Evolutionary conservation across 2,888 invertebrate species (phyloP), one percentile per base, ranked within the genome.

Genomic region (Sthenelais limicola): DNA sequence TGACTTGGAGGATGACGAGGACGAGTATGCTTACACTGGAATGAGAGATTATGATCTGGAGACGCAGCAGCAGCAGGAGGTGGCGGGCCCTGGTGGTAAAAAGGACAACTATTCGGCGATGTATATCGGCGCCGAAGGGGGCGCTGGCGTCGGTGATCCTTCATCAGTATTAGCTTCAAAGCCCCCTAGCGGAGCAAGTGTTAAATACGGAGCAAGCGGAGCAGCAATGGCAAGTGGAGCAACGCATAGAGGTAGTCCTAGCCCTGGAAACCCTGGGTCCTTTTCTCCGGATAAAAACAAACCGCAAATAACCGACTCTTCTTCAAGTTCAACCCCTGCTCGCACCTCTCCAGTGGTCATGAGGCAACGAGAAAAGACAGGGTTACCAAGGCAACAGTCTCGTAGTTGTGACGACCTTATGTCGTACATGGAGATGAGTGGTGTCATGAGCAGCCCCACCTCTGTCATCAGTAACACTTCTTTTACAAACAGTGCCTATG

Each of bases 371-470:
- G 9, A 51, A 5, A 1, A 43, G 38, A 35, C 62, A 1, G 21
- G 62, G 21, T 43, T 62, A 2, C 35, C 35, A 15, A 21, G 62
- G 38, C 35, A 21, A 28, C 62, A 62, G 38, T 35, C 35, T 4
- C 62, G 62, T 1, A 62, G 62, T 43, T 62, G 62, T 24, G 62
- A 62, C 38, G 62, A 62, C 62, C 62, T 62, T 15, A 38, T 38
- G 7, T 9, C 62, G 12, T 62, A 62, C 24, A 62, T 35, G 35
- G 38, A 38, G 38, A 62, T 62, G 62, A 12, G 12, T 24, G 24
- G 18, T 24, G 3, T 12, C 24, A n/a, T n/a, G n/a, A n/a, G n/a
- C n/a, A n/a, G n/a, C n/a, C n/a, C n/a, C n/a, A n/a, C n/a, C n/a
- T n/a, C n/a, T n/a, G n/a, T n/a, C n/a, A n/a, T n/a, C n/a, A n/a